Evolutionary conservation across 2,797 vertebrate genomes (phyloP).

Genomic region (Tragelaphus eurycerus): DNA sequence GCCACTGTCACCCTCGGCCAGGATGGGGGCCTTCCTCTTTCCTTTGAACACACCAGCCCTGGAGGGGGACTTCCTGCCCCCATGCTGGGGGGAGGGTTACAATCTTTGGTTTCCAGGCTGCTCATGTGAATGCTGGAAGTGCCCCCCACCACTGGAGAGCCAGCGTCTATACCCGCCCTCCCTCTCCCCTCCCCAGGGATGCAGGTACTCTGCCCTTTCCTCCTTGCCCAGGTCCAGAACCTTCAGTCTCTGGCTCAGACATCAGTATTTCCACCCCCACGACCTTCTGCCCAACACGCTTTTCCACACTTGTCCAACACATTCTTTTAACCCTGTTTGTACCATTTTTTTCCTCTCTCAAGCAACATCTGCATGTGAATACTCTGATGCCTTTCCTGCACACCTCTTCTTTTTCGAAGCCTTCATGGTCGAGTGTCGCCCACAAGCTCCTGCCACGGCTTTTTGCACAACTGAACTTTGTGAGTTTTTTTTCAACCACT

Average conservation of each 20-base stretch:
- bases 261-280: rapidly evolving
- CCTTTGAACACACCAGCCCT: rapidly evolving
- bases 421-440: rapidly evolving
- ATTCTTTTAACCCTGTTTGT: rapidly evolving
- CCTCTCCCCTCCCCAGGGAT: rapidly evolving
- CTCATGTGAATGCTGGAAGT: rapidly evolving
- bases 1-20: rapidly evolving
- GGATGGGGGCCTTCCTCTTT: background rate
- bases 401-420: rapidly evolving
- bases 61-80: background rate
- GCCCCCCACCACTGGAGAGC: no score
- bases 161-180: rapidly evolving
- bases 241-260: background rate
- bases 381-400: rapidly evolving
- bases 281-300: rapidly evolving
- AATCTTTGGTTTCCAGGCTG: background rate
- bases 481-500: rapidly evolving
- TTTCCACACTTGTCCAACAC: rapidly evolving
- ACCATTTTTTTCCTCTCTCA: background rate
- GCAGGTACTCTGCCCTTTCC: rapidly evolving
- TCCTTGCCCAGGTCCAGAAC: background rate
- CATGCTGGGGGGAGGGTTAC: rapidly evolving
- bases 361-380: rapidly evolving
- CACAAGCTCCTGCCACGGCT: rapidly evolving
- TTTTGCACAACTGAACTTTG: background rate